Evolutionary conservation across 1,140 invertebrate species (phyloP), one percentile per base, ranked within the genome.

Genomic region (Cyclargus thomasi): DNA sequence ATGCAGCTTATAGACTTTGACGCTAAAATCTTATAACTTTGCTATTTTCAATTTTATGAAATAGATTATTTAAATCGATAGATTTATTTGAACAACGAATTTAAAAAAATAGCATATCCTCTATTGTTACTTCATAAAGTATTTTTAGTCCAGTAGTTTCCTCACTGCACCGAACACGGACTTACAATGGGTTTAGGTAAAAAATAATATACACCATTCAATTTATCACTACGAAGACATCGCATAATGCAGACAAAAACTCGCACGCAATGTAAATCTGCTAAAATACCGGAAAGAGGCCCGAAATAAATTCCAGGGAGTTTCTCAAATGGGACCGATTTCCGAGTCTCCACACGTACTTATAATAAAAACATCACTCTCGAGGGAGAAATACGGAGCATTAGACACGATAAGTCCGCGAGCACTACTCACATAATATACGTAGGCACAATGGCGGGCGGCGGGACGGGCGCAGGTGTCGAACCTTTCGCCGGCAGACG

Each of bases 321-420:
- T 4, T 47, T 47, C 39, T 47, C 29, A 16, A 47, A 47, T 47
- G 39, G 39, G 39, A 47, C 11, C 39, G 39, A 47, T 47, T 47
- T 47, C 11, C 73, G 71, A 78, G 73, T 76, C 72, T 72, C 72
- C 74, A 78, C 80, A 80, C 77, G 82, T 80, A 79, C 78, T 85
- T 80, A 83, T 86, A 86, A 88, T 88, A 88, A 86, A 88, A 88
- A 85, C 82, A 85, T 86, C 84, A 86, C 74, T 74, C 69, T 71
- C 66, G 72, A 63, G 59, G 66, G 68, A 39, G 65, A 71, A 74
- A 81, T 80, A 77, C 74, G 75, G 36, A 70, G 77, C 78, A 85
- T 86, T 85, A 86, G 77, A 74, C 76, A 67, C 77, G 81, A 86
- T 86, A 88, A 86, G 77, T 86, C 84, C 77, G 71, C 80, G 76